Base-by-base conservation (phyloP, 2,888 invertebrate genomes). In the Dryococelus australis region DNA sequence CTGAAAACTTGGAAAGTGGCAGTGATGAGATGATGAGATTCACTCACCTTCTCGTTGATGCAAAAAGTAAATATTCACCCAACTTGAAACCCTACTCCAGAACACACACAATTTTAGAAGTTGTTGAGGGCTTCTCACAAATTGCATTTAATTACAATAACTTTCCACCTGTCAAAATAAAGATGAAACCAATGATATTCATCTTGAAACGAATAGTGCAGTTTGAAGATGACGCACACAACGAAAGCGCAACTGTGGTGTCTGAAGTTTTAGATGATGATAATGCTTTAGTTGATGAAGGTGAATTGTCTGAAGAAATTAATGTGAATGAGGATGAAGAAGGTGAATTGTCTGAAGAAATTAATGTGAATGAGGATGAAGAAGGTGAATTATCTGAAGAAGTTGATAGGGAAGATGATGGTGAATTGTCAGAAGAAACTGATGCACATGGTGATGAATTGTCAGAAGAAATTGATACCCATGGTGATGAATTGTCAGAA, bases 91-190 rank as follows among this genome's bases (percentile, higher is more conserved):
- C 95, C 0, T 96, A 97, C 89, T 92, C 94, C 20, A 94, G 95
- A 88, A 96, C 97, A 0, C 97, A 97, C 91, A 94, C 95, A 83
- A 94, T 96, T 84, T 92, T 98, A 87, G 96, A 97, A 90, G 95
- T 95, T 86, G 94, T 98, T 27, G 97, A 98, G 90, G 96, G 97
- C 86, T 98, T 97, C 92, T 96, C 96, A 88, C 97, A 97, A 90
- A 95, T 98, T 87, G 94, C 95, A 53, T 94, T 98, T 89, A 96
- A 97, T 92, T 97, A 97, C 91, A 95, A 96, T 90, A 93, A 95
- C 27, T 93, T 97, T 88, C 95, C 97, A 9, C 97, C 97, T 0
- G 93, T 97, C 16, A 95, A 94, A 93, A 96, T 98, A 53, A 96
- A 96, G 93, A 97, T 96, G 0, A 97, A 96, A 91, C 97, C 97